Conservation (phyloP, 2,888 invertebrate species). For the Poecilobothrus nobilitatus region DNA sequence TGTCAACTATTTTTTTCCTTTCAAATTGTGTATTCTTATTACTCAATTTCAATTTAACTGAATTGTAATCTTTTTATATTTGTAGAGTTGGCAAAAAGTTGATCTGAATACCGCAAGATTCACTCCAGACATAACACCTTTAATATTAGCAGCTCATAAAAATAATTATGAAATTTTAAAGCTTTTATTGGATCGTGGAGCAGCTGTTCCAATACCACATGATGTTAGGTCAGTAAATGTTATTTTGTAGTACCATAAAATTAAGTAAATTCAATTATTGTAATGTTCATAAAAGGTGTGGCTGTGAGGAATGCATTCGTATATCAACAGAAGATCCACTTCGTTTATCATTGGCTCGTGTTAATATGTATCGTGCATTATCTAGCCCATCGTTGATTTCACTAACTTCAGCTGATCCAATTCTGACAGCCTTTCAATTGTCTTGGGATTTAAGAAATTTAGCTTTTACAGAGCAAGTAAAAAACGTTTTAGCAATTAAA, state of each 20-base stretch:
- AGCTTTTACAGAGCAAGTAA: conserved; percentile 74
- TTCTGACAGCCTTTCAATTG: conserved; percentile 87
- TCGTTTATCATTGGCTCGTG: conserved; percentile 75
- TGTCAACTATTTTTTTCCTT: too few species aligned
- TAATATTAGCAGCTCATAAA: conserved; percentile 85
- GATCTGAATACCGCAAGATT: conserved; percentile 75
- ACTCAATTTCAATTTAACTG: too few species aligned
- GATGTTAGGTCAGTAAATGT: conserved; percentile 57
- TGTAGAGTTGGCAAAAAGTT: conserved; percentile 79
- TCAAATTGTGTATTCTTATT: too few species aligned
- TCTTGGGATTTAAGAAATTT: conserved; percentile 89
- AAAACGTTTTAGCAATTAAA: background rate
- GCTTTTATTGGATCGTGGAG: conserved; percentile 83
- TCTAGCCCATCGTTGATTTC: conserved; percentile 91
- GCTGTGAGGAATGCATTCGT: conserved; percentile 79
- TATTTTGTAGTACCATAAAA: background rate
- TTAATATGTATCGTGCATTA: conserved; percentile 87
- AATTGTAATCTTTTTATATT: too few species aligned
- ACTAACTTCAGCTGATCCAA: conserved; percentile 83
- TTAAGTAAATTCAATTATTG: background rate
- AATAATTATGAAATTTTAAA: conserved; percentile 96
- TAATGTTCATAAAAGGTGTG: conserved; percentile 51
- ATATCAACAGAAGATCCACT: conserved; percentile 66
- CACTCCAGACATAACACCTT: conserved; percentile 87
- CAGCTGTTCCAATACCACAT: conserved; percentile 82